phyloP scores from a whole-genome alignment of 2,113 vertebrate species.

The Sander lucioperca region DNA sequence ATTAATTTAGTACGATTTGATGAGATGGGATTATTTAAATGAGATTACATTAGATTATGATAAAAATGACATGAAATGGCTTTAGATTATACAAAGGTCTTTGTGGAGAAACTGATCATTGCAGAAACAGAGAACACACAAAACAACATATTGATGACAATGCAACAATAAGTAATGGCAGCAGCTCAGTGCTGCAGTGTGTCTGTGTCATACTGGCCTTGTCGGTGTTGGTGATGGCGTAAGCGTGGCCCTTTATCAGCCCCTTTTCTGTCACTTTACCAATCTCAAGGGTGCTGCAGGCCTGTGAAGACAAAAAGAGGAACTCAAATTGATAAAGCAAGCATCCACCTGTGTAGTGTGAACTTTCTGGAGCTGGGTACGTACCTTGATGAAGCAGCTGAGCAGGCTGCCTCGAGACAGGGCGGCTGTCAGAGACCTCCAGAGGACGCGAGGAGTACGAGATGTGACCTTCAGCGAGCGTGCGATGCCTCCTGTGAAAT shows the following conservation, averaged over 20 bases:
- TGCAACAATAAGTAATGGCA: neutral
- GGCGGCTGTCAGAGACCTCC: conserved; percentile 79
- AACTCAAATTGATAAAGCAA: neutral
- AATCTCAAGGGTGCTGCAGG: conserved; percentile 72
- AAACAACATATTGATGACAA: neutral
- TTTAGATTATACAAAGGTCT: neutral
- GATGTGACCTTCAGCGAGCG: conserved; percentile 72
- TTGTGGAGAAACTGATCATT: neutral
- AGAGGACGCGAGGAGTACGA: conserved; percentile 77
- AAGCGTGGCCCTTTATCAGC: conserved; percentile 85
- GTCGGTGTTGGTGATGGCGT: conserved; percentile 83
- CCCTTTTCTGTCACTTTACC: conserved; percentile 79
- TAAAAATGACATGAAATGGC: neutral
- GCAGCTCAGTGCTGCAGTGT: neutral
- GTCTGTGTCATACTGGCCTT: conserved; percentile 69
- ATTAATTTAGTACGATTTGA: too few species aligned
- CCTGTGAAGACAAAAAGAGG: conserved; percentile 64
- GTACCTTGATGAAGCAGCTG: conserved; percentile 86
- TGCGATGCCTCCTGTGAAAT: conserved; percentile 88
- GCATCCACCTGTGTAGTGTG: neutral
- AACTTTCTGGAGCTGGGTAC: neutral
- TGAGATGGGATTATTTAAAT: neutral
- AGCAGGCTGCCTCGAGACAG: conserved; percentile 81
- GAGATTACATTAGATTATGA: neutral
- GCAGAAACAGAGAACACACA: neutral